Conservation (phyloP, 1,140 invertebrate genomes). For the Pseudomyrmex concolor region DNA sequence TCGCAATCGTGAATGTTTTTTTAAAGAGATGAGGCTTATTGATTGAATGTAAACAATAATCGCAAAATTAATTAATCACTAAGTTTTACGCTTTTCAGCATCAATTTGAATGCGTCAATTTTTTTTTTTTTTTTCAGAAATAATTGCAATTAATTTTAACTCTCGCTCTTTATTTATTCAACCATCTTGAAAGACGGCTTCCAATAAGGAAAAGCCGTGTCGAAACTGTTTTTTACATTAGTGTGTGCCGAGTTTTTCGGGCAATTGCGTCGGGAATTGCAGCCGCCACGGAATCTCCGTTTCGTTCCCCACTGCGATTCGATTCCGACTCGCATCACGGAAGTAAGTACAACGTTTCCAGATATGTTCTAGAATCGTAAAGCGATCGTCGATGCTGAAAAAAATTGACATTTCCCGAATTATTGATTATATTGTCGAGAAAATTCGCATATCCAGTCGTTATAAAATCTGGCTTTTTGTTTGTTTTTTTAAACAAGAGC, state of each 20-base stretch:
- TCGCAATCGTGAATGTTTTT: neutral
- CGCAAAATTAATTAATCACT: too few species aligned
- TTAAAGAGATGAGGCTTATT: neutral
- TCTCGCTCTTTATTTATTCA: neutral
- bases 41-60: neutral
- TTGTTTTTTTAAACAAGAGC: too few species aligned
- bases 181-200: neutral
- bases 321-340: conserved; percentile 37
- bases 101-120: neutral
- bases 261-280: conserved; percentile 64
- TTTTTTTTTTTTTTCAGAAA: neutral
- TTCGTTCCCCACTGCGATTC: conserved; percentile 35
- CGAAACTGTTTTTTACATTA: conserved; percentile 47
- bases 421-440: neutral
- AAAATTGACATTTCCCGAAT: conserved; percentile 49
- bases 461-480: neutral
- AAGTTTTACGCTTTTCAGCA: neutral
- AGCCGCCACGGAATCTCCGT: conserved; percentile 43
- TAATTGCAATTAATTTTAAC: neutral
- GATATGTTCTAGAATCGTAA: conserved; percentile 53
- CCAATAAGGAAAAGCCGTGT: conserved; percentile 27
- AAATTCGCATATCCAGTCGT: neutral
- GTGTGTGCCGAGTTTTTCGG: conserved; percentile 59
- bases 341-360: conserved; percentile 35
- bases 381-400: conserved; percentile 34